These are phyloP conservation scores for Corythoichthys haematopterus DNA, from an alignment of 2,113 vertebrate genomes.

Conservation along the genomic window DNA sequence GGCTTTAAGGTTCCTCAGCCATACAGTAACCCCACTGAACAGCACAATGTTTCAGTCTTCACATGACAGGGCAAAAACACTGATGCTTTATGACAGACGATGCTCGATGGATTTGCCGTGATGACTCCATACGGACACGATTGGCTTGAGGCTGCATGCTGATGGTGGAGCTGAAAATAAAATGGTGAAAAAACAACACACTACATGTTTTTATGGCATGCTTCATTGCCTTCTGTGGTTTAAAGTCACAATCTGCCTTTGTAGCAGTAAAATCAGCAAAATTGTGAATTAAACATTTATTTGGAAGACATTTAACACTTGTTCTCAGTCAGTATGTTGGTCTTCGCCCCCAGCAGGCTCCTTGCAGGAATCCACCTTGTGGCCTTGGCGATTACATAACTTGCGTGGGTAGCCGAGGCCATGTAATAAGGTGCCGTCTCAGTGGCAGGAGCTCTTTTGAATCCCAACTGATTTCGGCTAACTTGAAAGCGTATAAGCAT, in stretches of 20 bases:
- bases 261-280: background rate
- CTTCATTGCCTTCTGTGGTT: background rate
- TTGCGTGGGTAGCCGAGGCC: slow-evolving; percentile 44
- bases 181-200: slow-evolving; percentile 1
- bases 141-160: slow-evolving; percentile 1
- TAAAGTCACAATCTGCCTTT: background rate
- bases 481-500: background rate
- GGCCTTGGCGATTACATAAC: slow-evolving; percentile 47
- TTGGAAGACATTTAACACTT: background rate
- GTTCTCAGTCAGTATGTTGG: slow-evolving; percentile 25
- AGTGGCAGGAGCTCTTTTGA: slow-evolving; percentile 45
- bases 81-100: slow-evolving; percentile 22
- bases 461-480: slow-evolving; percentile 54
- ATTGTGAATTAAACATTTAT: background rate
- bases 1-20: no score
- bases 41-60: background rate
- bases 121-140: slow-evolving; percentile 21
- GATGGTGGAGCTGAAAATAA: slow-evolving; percentile 7
- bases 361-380: slow-evolving; percentile 47
- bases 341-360: slow-evolving; percentile 24
- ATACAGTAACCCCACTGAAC: no score
- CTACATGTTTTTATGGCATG: background rate
- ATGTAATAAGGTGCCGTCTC: slow-evolving; percentile 47
- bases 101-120: slow-evolving; percentile 4
- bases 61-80: slow-evolving; percentile 4